phyloP scores from a whole-genome alignment of 2,888 invertebrate species.

The Ophion costatus region DNA sequence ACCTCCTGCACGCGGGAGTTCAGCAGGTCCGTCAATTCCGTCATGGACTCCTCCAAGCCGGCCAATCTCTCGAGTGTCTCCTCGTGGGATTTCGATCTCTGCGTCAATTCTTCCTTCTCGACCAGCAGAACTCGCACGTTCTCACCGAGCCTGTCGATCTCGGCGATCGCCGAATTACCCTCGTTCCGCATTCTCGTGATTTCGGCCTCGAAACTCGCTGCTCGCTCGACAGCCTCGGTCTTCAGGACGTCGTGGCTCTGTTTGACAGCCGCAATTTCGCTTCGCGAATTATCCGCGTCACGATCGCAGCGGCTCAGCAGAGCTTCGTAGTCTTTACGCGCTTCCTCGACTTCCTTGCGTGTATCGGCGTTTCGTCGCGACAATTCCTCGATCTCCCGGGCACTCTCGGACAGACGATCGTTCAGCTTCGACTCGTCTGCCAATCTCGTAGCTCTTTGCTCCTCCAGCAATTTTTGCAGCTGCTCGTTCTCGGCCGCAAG shows the following conservation, averaged over 20 bases:
- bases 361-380: slow-evolving; percentile 72
- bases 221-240: slow-evolving; percentile 71
- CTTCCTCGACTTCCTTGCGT: slow-evolving; percentile 69
- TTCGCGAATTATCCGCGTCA: slow-evolving; percentile 66
- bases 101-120: slow-evolving; percentile 78
- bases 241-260: slow-evolving; percentile 72
- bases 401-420: slow-evolving; percentile 56
- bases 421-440: slow-evolving; percentile 66
- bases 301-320: slow-evolving; percentile 46
- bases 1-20: slow-evolving; percentile 78
- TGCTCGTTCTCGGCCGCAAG: slow-evolving; percentile 87
- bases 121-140: slow-evolving; percentile 56
- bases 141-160: slow-evolving; percentile 60
- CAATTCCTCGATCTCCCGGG: slow-evolving; percentile 74
- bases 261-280: slow-evolving; percentile 72
- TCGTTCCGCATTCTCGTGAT: slow-evolving; percentile 63
- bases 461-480: slow-evolving; percentile 85
- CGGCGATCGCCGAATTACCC: slow-evolving; percentile 53
- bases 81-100: slow-evolving; percentile 82
- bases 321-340: slow-evolving; percentile 39
- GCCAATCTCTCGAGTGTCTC: slow-evolving; percentile 70
- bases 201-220: slow-evolving; percentile 68
- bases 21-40: slow-evolving; percentile 76
- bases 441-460: slow-evolving; percentile 83
- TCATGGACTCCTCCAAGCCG: slow-evolving; percentile 68